Evolutionary conservation across 2,888 invertebrate species (phyloP).

Genomic region (Trilocha varians): DNA sequence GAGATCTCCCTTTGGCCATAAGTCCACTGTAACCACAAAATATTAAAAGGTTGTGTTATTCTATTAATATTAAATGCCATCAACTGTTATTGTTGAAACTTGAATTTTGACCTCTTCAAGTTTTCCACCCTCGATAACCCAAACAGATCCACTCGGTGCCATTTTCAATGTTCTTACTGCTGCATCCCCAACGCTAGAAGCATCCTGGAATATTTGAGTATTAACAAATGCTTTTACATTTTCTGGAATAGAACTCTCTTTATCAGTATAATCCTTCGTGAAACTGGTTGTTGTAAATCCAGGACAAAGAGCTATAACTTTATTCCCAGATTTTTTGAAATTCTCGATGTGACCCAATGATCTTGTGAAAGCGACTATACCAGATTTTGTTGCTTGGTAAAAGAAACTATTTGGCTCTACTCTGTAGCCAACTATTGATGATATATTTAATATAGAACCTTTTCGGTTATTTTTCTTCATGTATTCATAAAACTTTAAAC

Average conservation of each 20-base stretch:
- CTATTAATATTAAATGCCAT: no score
- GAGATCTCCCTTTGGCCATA: no score
- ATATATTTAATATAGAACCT: not conserved
- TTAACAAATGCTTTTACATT: no score
- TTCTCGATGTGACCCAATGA: not conserved
- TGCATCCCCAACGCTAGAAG: slow-evolving; percentile 21
- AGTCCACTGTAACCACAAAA: no score
- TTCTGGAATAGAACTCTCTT: no score
- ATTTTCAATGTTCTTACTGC: slow-evolving; percentile 24
- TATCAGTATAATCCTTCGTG: not conserved
- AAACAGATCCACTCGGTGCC: slow-evolving; percentile 54
- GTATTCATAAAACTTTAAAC: not conserved
- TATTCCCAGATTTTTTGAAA: not conserved
- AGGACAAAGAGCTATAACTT: not conserved
- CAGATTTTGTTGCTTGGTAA: not conserved
- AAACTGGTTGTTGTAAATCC: slow-evolving; percentile 1
- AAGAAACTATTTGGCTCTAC: not conserved
- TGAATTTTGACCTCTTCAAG: no score
- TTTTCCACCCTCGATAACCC: slow-evolving; percentile 18
- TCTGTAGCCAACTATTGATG: not conserved
- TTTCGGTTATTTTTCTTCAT: not conserved
- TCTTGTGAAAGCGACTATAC: not conserved
- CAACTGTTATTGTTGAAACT: no score
- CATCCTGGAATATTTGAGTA: no score
- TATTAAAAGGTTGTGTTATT: no score